Conservation (phyloP, 2,113 vertebrate genomes). For the human (Homo sapiens) region DNA sequence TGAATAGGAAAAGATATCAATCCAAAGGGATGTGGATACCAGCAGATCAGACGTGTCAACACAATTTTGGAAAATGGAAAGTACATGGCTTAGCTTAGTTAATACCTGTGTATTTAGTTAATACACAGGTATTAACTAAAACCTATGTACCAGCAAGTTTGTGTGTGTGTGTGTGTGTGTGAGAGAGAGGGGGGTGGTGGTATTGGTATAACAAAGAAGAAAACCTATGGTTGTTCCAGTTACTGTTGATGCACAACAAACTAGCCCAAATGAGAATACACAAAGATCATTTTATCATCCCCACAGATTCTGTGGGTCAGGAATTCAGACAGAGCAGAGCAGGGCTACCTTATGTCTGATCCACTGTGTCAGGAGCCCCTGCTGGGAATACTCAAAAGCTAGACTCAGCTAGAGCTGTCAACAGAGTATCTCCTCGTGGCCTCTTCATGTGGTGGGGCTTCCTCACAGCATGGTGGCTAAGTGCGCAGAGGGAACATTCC, state of each 20-base stretch:
- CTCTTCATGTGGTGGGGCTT: background rate
- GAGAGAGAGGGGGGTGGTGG: no score
- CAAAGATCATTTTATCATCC: background rate
- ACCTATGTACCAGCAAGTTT: no score
- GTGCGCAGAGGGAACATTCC: background rate
- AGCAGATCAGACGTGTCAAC: background rate
- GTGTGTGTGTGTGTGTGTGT: accelerated
- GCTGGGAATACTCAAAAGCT: no score
- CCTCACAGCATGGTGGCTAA: background rate
- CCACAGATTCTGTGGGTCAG: background rate
- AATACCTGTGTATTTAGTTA: no score
- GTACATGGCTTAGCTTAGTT: background rate
- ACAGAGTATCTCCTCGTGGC: background rate
- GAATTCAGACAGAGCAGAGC: background rate
- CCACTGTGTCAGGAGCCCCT: background rate
- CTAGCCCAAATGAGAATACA: background rate
- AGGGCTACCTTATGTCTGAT: background rate
- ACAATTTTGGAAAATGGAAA: background rate
- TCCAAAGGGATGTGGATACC: background rate
- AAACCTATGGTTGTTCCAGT: background rate
- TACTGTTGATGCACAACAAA: background rate
- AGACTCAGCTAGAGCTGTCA: background rate
- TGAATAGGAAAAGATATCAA: background rate
- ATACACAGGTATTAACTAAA: no score
- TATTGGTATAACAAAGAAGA: background rate